Evolutionary conservation across 2,797 vertebrate species (phyloP).

Genomic region (Scarus forsteni): DNA sequence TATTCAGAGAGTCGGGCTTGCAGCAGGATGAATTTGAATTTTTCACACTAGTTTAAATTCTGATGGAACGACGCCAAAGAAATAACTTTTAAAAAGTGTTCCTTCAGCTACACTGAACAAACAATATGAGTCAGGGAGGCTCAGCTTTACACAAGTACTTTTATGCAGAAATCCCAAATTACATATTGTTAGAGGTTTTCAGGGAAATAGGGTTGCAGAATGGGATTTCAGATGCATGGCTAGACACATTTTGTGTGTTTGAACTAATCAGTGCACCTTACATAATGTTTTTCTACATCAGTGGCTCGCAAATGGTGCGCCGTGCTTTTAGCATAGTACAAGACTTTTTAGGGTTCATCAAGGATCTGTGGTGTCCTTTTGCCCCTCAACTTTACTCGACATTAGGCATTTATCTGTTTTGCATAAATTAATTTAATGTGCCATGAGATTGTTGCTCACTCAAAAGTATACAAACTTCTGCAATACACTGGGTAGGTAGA

Average conservation of each 20-base stretch:
- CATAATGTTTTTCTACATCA: not conserved
- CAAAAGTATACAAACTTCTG: too few relatives aligned
- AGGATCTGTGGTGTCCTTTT: too few relatives aligned
- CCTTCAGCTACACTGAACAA: slow-evolving; percentile 42
- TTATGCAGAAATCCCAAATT: slow-evolving; percentile 20
- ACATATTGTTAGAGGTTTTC: slow-evolving; percentile 2
- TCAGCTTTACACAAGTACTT: not conserved
- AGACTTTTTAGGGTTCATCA: too few relatives aligned
- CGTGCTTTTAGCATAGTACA: too few relatives aligned
- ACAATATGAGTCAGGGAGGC: slow-evolving; percentile 17
- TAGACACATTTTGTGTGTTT: not conserved
- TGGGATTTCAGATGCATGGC: slow-evolving; percentile 4
- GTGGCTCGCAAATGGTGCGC: too few relatives aligned
- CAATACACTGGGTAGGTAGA: too few relatives aligned
- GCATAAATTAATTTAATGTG: too few relatives aligned
- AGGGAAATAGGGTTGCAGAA: not conserved
- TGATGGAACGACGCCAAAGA: slow-evolving; percentile 8
- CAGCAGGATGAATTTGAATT: slow-evolving; percentile 13
- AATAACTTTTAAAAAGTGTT: slow-evolving; percentile 12
- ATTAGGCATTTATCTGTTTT: too few relatives aligned
- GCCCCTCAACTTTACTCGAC: too few relatives aligned
- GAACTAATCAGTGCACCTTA: not conserved
- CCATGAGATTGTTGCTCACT: too few relatives aligned
- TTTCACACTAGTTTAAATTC: slow-evolving; percentile 16
- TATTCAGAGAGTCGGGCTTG: not conserved